Evolutionary conservation across 2,888 invertebrate genomes (phyloP), one percentile per base, ranked within the genome.

Genomic region (Magallana nippona): DNA sequence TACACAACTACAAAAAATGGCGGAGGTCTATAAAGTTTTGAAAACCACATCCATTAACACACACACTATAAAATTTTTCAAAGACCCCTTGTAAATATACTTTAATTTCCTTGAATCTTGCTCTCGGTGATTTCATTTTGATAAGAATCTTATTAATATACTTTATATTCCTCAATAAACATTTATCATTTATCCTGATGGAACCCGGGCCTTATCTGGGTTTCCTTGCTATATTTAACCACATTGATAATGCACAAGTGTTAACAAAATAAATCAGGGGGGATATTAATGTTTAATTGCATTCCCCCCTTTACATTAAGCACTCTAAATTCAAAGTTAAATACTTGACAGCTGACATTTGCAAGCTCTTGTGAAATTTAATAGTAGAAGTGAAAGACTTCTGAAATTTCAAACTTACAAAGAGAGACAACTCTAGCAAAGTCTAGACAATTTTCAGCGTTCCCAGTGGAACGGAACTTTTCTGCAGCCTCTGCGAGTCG

Each of bases 391-490:
- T 44, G 44, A 44, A 44, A 44, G 5, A 44, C 44, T 44, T 44
- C 44, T 44, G 10, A 44, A 44, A 44, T 44, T 44, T 44, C 44
- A 44, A 44, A 8, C 44, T 44, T 32, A 32, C 71, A 71, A 71
- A 71, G 71, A 71, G 15, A 27, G 71, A 71, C 27, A 71, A 71
- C 71, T 71, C 71, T 13, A 15, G 32, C 27, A 13, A 15, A 1
- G 10, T 19, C 19, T 77, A 77, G 0, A 44, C 27, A 44, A 81
- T 83, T 32, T 81, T 87, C 88, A 93, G 86, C 2, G 93, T 93
- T 27, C 93, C 93, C 15, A 93, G 82, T 2, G 93, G 93, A 15
- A 93, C 93, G 55, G 92, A 92, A 85, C 93, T 93, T 81, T 89
- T 89, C 88, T 93, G 93, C 17, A 92, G 84, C 15, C 89, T 86